Evolutionary conservation across 2,113 vertebrate species (phyloP).

Genomic region (Gobio gobio): DNA sequence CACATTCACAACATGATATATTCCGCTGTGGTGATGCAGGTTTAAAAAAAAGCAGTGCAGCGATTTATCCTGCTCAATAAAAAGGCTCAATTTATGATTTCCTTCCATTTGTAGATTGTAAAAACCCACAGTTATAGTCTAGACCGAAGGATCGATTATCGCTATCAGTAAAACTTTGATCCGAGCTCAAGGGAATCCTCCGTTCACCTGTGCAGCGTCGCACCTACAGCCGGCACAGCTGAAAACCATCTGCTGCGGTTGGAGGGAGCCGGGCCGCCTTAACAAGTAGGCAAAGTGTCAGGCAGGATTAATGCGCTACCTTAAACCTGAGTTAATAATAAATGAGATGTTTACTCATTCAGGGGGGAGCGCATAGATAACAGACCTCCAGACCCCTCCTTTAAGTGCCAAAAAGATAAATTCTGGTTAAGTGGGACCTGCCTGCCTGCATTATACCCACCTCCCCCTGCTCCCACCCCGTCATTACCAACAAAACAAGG

Average conservation of each 20-base stretch:
- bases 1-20: neutral
- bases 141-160: neutral
- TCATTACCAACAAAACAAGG: slow-evolving; percentile 79
- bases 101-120: neutral
- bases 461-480: slow-evolving; percentile 74
- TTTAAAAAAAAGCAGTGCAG: neutral
- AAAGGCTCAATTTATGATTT: neutral
- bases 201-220: slow-evolving; percentile 38
- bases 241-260: slow-evolving; percentile 76
- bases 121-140: neutral
- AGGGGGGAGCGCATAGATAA: slow-evolving; percentile 84
- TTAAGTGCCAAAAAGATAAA: slow-evolving; percentile 83
- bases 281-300: slow-evolving; percentile 85
- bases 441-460: slow-evolving; percentile 74
- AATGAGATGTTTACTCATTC: slow-evolving; percentile 86
- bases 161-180: slow-evolving; percentile 19
- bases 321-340: slow-evolving; percentile 88
- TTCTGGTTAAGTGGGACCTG: slow-evolving; percentile 84
- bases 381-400: slow-evolving; percentile 78
- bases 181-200: slow-evolving; percentile 6
- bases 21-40: neutral
- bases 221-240: slow-evolving; percentile 65
- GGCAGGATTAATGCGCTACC: slow-evolving; percentile 83
- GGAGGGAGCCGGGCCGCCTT: slow-evolving; percentile 76
- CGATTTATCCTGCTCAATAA: neutral